These are phyloP conservation scores for Chondrilla cf. caribensis DNA, from an alignment of 37 sponge, comb jelly and placozoan species.

Conservation along the genomic window DNA sequence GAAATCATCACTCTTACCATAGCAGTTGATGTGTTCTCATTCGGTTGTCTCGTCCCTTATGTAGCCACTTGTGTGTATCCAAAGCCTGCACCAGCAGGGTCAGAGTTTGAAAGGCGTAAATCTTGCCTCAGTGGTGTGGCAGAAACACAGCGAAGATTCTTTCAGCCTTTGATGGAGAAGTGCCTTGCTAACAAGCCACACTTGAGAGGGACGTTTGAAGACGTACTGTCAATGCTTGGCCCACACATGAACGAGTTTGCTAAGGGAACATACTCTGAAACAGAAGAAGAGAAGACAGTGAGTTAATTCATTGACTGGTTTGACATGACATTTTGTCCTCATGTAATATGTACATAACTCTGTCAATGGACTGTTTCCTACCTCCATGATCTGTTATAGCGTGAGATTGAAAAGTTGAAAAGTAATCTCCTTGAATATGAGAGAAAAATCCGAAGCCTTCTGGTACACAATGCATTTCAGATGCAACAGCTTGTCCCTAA, in stretches of 20 bases:
- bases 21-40: slow-evolving; percentile 15
- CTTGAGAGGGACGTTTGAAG: background rate
- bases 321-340: too few species aligned
- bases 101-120: background rate
- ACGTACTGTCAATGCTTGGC: background rate
- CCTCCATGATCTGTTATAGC: too few species aligned
- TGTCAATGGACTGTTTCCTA: too few species aligned
- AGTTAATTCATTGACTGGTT: too few species aligned
- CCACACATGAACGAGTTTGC: background rate
- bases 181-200: background rate
- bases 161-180: background rate
- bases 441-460: too few species aligned
- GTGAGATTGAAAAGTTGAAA: too few species aligned
- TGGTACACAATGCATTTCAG: too few species aligned
- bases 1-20: background rate
- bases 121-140: background rate
- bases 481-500: too few species aligned
- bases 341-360: too few species aligned
- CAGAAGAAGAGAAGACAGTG: too few species aligned
- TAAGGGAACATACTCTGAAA: too few species aligned
- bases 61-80: background rate
- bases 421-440: too few species aligned
- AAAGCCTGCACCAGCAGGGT: background rate
- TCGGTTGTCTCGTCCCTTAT: background rate
- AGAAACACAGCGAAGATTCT: background rate